phyloP scores from a whole-genome alignment of 1,140 invertebrate genomes.

The Calosoma granatense region DNA sequence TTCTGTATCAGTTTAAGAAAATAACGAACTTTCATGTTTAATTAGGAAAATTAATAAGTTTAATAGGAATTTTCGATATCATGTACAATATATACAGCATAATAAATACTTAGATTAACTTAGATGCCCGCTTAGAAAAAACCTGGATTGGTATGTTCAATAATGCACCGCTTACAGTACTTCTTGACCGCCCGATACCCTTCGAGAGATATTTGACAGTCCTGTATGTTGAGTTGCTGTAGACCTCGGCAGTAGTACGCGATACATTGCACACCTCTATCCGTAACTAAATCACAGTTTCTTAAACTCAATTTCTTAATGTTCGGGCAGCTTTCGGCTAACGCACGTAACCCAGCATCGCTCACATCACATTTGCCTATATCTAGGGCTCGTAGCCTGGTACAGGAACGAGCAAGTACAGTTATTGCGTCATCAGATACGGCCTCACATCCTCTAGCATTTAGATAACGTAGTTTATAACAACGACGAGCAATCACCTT shows the following conservation, averaged over 20 bases:
- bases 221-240: constrained; percentile 84
- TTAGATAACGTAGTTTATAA: constrained; percentile 81
- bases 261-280: constrained; percentile 73
- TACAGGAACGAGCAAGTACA: constrained; percentile 71
- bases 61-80: background rate
- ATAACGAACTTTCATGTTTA: too few species aligned
- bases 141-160: constrained; percentile 89
- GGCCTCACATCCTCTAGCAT: constrained; percentile 83
- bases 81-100: background rate
- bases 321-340: constrained; percentile 82
- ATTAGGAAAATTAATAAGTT: background rate
- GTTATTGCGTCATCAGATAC: constrained; percentile 82
- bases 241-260: constrained; percentile 79
- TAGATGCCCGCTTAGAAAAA: constrained; percentile 52
- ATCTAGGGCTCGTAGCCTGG: constrained; percentile 72
- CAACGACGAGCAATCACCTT: constrained; percentile 80
- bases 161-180: constrained; percentile 82
- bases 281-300: constrained; percentile 81
- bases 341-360: constrained; percentile 69
- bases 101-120: background rate
- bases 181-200: constrained; percentile 85
- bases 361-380: constrained; percentile 89
- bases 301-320: constrained; percentile 81
- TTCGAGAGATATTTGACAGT: constrained; percentile 76
- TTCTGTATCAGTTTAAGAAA: too few species aligned